Base-by-base conservation (phyloP, 2,888 invertebrate genomes). In the Acanthoscelides obtectus region DNA sequence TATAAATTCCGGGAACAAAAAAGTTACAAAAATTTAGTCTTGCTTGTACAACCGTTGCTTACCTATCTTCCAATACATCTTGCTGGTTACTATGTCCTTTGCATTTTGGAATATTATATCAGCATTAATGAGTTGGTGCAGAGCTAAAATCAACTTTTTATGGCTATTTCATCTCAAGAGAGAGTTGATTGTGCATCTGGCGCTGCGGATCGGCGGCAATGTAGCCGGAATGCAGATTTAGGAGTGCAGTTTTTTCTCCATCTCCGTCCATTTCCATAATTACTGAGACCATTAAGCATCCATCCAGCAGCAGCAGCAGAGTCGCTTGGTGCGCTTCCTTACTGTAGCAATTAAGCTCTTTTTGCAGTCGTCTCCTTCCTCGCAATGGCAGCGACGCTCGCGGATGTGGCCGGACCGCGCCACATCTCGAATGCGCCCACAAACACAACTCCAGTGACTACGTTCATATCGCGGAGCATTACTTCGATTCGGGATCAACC, bases 121-220 rank as follows among this genome's bases (percentile, higher is more conserved):
- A n/a, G n/a, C n/a, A n/a, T n/a, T n/a, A n/a, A n/a, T n/a, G n/a
- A n/a, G n/a, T n/a, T n/a, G n/a, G n/a, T n/a, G n/a, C n/a, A n/a
- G n/a, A n/a, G n/a, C n/a, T n/a, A n/a, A n/a, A n/a, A n/a, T n/a
- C n/a, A n/a, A 73, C 71, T 74, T 71, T 72, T 72, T 74, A 75
- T 74, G 76, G 75, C 72, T 75, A 76, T 77, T 77, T 77, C 77
- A 77, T 76, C n/a, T n/a, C n/a, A n/a, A n/a, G 45, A 45, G 5
- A 12, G 12, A 45, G 45, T 45, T 17, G 45, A 45, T 45, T 45
- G 45, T 12, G 17, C 45, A 45, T 6, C 45, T 17, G 45, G 12
- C 25, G 6, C 45, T 6, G 12, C 45, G 45, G 17, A 3, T 25
- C 17, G 45, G 45, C 45, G 45, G 45, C 45, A 45, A 45, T 45